Percentiles rank a stretch among this genome's conserved stretches.
phyloP scores from a whole-genome alignment of 2,888 invertebrate species.

The Clostera curtula region DNA sequence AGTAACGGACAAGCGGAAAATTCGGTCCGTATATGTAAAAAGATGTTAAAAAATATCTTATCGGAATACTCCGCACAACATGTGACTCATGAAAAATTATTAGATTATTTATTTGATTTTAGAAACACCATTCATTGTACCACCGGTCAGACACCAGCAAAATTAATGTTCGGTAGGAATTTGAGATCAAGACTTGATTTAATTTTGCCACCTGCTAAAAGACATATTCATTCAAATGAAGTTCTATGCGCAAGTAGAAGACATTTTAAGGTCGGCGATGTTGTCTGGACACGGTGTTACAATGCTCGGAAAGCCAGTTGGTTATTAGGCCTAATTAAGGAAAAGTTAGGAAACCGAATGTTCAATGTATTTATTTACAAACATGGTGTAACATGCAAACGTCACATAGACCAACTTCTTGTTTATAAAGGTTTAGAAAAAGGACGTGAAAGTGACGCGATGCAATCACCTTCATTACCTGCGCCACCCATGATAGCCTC shows the following conservation, averaged over 20 bases:
- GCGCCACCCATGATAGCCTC: too few relatives aligned
- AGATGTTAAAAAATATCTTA: slow-evolving; percentile 14
- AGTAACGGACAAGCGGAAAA: slow-evolving; percentile 12
- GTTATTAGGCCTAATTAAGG: not conserved
- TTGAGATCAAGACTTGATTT: slow-evolving; percentile 14
- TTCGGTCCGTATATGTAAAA: slow-evolving; percentile 14
- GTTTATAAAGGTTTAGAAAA: too few relatives aligned
- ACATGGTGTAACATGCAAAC: too few relatives aligned
- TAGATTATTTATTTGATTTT: slow-evolving; percentile 15
- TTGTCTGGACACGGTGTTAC: slow-evolving; percentile 4
- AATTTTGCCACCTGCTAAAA: slow-evolving; percentile 1
- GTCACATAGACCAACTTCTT: too few relatives aligned
- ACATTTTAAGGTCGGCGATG: not conserved
- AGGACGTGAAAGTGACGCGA: too few relatives aligned
- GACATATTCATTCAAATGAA: too few relatives aligned
- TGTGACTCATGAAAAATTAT: slow-evolving; percentile 4
- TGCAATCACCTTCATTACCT: too few relatives aligned
- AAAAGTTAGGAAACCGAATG: slow-evolving; percentile 3
- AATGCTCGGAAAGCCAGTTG: slow-evolving; percentile 1
- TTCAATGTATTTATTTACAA: slow-evolving; percentile 1
- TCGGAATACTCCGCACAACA: slow-evolving; percentile 3
- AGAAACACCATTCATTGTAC: slow-evolving; percentile 17
- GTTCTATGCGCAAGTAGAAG: too few relatives aligned
- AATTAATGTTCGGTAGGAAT: slow-evolving; percentile 16
- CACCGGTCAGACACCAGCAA: slow-evolving; percentile 15